Evolutionary conservation across 2,888 invertebrate genomes (phyloP).

Genomic region (Cepaea hortensis): DNA sequence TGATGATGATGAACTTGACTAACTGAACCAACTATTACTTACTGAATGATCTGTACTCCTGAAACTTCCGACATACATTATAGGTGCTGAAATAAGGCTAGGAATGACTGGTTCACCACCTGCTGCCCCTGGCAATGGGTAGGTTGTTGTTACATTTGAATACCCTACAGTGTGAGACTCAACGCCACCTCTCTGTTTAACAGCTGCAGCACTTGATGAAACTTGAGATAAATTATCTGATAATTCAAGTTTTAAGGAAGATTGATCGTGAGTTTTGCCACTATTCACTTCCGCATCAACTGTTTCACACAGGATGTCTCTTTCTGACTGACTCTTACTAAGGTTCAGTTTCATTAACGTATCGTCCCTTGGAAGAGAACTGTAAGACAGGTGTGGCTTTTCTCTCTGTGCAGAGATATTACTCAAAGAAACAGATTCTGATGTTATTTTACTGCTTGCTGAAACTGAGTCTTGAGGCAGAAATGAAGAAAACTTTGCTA

Average conservation of each 20-base stretch:
- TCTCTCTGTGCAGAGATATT: background rate
- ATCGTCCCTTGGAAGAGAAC: background rate
- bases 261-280: background rate
- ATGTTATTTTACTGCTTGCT: background rate
- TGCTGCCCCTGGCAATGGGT: background rate
- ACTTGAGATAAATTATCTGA: background rate
- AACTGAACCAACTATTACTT: background rate
- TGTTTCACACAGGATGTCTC: background rate
- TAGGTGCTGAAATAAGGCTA: background rate
- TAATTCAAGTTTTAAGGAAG: background rate
- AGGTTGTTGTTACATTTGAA: background rate
- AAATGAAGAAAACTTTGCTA: slow-evolving; percentile 45
- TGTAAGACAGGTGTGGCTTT: background rate
- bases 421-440: background rate
- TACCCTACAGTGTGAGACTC: background rate
- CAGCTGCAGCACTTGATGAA: background rate
- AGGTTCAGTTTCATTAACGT: background rate
- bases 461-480: slow-evolving; percentile 23
- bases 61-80: slow-evolving; percentile 33
- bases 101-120: background rate
- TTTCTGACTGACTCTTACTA: background rate
- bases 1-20: background rate
- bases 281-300: background rate
- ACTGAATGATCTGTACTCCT: background rate
- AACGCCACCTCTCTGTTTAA: background rate